A percentile compares a stretch with the other conserved stretches of the same genome.
These are phyloP conservation scores for Pseudorhiza aurosa DNA, from an alignment of 30 jellyfish, hydroid and myxozoan genomes.

Conservation along the genomic window DNA sequence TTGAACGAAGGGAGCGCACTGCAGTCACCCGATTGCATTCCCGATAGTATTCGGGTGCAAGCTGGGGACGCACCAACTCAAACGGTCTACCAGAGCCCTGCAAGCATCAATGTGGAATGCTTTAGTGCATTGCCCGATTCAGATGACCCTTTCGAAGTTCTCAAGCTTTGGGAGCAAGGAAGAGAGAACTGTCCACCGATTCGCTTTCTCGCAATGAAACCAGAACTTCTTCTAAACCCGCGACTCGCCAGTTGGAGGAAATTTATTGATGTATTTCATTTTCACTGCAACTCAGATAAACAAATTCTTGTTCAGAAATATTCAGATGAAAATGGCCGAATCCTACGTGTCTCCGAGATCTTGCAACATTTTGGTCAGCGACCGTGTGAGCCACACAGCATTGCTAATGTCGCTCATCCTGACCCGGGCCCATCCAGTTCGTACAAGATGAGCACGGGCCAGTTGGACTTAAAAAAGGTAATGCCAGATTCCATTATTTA, in stretches of 20 bases:
- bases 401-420: constrained; percentile 15
- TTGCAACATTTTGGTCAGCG: constrained; percentile 53
- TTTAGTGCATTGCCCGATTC: constrained; percentile 22
- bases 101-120: neutral
- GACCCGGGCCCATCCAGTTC: constrained; percentile 13
- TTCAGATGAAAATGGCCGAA: constrained; percentile 74
- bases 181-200: constrained; percentile 67
- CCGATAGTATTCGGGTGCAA: neutral
- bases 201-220: constrained; percentile 43
- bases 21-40: neutral
- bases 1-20: neutral
- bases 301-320: constrained; percentile 64
- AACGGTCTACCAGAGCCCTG: neutral
- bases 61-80: neutral
- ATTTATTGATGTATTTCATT: constrained; percentile 74
- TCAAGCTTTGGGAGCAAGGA: constrained; percentile 73
- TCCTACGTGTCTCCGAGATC: constrained; percentile 80
- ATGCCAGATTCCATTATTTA: constrained; percentile 24
- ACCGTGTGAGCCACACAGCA: neutral
- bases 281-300: constrained; percentile 74
- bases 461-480: constrained; percentile 32
- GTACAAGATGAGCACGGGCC: neutral
- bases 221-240: constrained; percentile 32
- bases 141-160: constrained; percentile 34
- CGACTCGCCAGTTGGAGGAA: constrained; percentile 81